Conservation (phyloP, 2,888 invertebrate species). For the Craniophora ligustri region DNA sequence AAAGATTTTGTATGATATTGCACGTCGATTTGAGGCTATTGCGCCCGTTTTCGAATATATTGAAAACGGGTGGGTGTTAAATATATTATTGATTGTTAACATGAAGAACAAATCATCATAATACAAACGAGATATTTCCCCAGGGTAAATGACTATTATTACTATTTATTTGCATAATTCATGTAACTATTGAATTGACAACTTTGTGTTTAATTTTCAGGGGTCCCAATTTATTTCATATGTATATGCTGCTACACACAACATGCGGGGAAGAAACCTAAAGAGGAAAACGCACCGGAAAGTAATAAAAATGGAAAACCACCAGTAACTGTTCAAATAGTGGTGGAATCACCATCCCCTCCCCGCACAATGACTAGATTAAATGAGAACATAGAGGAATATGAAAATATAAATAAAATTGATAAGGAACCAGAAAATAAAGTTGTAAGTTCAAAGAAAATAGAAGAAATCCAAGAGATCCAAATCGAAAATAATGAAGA, state of each 20-base stretch:
- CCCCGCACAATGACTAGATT: constrained; percentile 69
- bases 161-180: no score
- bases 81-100: no score
- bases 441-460: constrained; percentile 59
- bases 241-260: constrained; percentile 73
- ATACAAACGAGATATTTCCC: no score
- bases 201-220: constrained; percentile 64
- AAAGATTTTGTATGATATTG: no score
- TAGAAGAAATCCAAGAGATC: constrained; percentile 74
- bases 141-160: no score
- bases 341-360: constrained; percentile 81
- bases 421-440: constrained; percentile 59
- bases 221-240: constrained; percentile 78
- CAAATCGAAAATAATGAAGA: constrained; percentile 78
- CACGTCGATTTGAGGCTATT: no score
- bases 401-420: constrained; percentile 48
- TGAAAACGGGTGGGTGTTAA: no score
- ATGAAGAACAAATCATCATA: no score
- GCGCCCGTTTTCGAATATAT: no score
- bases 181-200: background rate
- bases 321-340: constrained; percentile 71
- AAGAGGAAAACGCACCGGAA: constrained; percentile 59
- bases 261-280: constrained; percentile 53
- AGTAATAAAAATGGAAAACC: constrained; percentile 72
- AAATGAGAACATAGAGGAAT: constrained; percentile 65